Conservation (phyloP, 2,113 vertebrate genomes). For the Cricetomys ansorgei region DNA sequence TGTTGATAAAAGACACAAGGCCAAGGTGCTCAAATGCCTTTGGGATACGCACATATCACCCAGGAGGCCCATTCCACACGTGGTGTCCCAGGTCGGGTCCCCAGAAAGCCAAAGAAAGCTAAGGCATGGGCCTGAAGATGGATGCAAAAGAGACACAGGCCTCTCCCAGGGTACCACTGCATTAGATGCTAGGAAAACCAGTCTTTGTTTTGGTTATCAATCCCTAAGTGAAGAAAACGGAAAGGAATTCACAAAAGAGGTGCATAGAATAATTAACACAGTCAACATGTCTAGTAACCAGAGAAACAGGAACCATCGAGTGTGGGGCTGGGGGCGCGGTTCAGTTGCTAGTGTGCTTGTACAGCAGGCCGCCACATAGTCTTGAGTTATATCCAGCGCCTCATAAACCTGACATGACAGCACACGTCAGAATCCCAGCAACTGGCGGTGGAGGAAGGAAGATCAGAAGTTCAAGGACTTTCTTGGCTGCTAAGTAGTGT, state of each 20-base stretch:
- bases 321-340: not conserved
- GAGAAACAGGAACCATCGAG: not conserved
- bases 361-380: too few relatives aligned
- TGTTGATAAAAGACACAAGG: not conserved
- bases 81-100: not conserved
- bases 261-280: not conserved
- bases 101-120: not conserved
- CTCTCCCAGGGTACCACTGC: not conserved
- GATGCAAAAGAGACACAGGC: not conserved
- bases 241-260: not conserved
- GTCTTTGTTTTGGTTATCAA: constrained; percentile 23
- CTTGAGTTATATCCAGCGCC: not conserved
- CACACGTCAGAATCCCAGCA: not conserved
- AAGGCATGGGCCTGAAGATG: not conserved
- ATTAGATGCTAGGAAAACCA: not conserved
- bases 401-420: not conserved
- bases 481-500: not conserved
- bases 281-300: constrained; percentile 24
- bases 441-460: too few relatives aligned
- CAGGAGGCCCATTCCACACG: not conserved
- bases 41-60: not conserved
- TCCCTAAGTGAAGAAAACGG: constrained; percentile 20
- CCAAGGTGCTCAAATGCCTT: not conserved
- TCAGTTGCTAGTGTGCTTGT: not conserved
- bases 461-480: not conserved